phyloP scores from a whole-genome alignment of 2,113 vertebrate genomes.

The Apeltes quadracus region DNA sequence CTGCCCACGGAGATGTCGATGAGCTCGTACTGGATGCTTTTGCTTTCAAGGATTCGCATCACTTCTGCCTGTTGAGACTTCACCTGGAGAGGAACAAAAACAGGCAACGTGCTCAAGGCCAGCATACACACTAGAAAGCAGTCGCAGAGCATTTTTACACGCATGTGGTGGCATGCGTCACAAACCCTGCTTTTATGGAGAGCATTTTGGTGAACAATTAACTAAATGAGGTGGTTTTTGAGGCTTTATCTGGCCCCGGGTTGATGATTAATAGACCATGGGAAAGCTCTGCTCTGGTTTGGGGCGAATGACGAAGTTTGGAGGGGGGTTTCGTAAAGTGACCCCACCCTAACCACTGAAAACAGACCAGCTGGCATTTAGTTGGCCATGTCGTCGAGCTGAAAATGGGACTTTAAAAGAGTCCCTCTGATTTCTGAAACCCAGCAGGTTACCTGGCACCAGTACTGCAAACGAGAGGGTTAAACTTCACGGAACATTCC shows the following conservation, averaged over 20 bases:
- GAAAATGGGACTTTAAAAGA: not conserved
- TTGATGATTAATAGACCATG: constrained; percentile 63
- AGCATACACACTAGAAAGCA: not conserved
- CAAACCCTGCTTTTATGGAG: not conserved
- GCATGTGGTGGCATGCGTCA: not conserved
- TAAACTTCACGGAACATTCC: constrained; percentile 31
- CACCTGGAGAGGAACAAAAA: constrained; percentile 77
- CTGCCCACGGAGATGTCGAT: constrained; percentile 93
- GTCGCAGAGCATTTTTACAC: not conserved
- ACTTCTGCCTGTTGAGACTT: constrained; percentile 95
- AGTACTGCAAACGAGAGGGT: constrained; percentile 19
- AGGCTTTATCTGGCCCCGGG: constrained; percentile 15
- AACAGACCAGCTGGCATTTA: constrained; percentile 18
- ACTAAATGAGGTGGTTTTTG: not conserved
- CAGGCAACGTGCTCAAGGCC: not conserved
- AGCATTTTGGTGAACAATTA: not conserved
- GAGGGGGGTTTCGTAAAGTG: constrained; percentile 25
- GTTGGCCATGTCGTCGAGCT: not conserved
- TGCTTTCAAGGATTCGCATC: constrained; percentile 91
- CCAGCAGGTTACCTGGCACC: not conserved
- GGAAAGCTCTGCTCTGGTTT: constrained; percentile 30
- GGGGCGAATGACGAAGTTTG: constrained; percentile 57
- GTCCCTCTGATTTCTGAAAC: not conserved
- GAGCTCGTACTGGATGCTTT: constrained; percentile 90
- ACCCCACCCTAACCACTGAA: constrained; percentile 53